These are phyloP conservation scores for Chesias legatella DNA, from an alignment of 2,888 invertebrate genomes.

Conservation along the genomic window DNA sequence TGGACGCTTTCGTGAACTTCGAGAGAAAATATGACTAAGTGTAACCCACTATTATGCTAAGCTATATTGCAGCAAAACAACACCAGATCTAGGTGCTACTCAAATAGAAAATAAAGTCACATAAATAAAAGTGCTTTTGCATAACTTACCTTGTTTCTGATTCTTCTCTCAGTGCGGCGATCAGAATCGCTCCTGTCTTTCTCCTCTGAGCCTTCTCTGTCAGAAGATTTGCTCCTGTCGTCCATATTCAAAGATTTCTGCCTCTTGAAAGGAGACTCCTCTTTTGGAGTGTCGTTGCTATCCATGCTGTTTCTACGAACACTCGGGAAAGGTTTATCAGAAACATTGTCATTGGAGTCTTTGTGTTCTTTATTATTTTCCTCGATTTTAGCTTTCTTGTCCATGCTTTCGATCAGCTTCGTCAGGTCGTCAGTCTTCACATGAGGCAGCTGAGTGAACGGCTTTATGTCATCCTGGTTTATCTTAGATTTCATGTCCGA, in stretches of 20 bases:
- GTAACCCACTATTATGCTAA: no score
- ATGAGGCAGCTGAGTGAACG: slow-evolving; percentile 74
- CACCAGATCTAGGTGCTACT: no score
- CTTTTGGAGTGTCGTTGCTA: slow-evolving; percentile 55
- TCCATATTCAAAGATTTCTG: slow-evolving; percentile 76
- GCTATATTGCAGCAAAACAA: no score
- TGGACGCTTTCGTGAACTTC: no score
- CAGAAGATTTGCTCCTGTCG: slow-evolving; percentile 76
- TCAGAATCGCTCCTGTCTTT: slow-evolving; percentile 77
- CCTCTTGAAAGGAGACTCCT: slow-evolving; percentile 64
- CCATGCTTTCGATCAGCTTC: slow-evolving; percentile 70
- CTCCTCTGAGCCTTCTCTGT: slow-evolving; percentile 76
- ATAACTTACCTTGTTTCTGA: slow-evolving; percentile 81
- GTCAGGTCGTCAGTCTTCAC: slow-evolving; percentile 73
- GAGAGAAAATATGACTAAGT: no score
- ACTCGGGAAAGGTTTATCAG: slow-evolving; percentile 41
- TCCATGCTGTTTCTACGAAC: slow-evolving; percentile 65
- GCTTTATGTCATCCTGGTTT: slow-evolving; percentile 69
- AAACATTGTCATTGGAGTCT: slow-evolving; percentile 62
- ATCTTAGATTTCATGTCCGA: slow-evolving; percentile 61
- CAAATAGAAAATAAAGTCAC: not conserved
- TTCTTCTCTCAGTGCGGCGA: slow-evolving; percentile 81
- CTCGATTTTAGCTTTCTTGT: slow-evolving; percentile 62
- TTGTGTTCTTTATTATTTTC: slow-evolving; percentile 48
- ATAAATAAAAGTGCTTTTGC: not conserved